Base-by-base conservation (phyloP, 2,888 invertebrate genomes). In the Hydrotaea cyrtoneurina region DNA sequence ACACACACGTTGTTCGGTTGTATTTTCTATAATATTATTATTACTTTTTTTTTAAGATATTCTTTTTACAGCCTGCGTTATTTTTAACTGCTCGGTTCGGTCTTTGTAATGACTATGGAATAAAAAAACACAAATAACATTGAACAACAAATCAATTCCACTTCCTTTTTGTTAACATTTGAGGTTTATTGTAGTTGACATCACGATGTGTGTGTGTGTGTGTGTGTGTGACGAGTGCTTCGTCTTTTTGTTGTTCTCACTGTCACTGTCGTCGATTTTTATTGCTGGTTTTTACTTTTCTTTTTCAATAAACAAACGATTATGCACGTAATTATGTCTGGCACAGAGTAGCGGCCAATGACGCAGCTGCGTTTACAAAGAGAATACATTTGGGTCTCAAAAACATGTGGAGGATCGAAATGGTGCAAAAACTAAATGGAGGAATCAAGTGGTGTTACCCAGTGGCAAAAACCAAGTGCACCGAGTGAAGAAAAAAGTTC, bases 251-350 rank as follows among this genome's bases (percentile, higher is more conserved):
- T 79, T 55, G n/a, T n/a, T n/a, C n/a, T n/a, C n/a, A 50, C 17
- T 53, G 43, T 43, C 57, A 36, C 53, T 71, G 53, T 36, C 21
- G 55, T 17, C 21, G 23, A 36, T 39, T 36, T 26, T 59, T 64
- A 43, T 74, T 74, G 26, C 57, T 57, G 17, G 53, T 53, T 15
- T 71, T 4, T n/a, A n/a, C n/a, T 31, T 31, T 31, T 31, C 31
- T 69, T 21, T 10, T 4, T 31, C 3, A 31, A 69, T 55, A 76
- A 21, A 23, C 39, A 36, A 57, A 23, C 23, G n/a, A 55, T 21
- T 72, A 55, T 69, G 77, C 66, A 77, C 39, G 77, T 69, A 77
- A 77, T 77, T 69, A 77, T 77, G 77, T 69, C 53, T 57, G 19
- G 17, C n/a, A 4, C 36, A 36, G 36, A 62, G 59, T 31, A 17